Conservation (phyloP, 2,113 vertebrate genomes). For the Aegithalos caudatus region DNA sequence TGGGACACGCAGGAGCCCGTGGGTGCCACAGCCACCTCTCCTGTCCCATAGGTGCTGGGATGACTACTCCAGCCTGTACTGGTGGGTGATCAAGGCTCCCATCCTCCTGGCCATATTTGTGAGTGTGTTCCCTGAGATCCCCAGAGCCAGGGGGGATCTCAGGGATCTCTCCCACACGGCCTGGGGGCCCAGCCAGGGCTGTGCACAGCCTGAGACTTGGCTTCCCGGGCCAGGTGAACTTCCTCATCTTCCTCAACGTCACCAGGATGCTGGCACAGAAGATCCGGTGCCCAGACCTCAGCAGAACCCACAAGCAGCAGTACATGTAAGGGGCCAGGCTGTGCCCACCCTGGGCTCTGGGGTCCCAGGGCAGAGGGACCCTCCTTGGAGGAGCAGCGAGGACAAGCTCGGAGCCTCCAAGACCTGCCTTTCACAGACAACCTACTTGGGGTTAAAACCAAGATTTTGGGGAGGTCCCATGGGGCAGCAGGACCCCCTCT, state of each 20-base stretch:
- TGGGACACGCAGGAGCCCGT: neutral
- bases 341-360: fast-evolving
- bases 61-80: conserved; percentile 63
- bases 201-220: neutral
- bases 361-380: neutral
- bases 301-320: conserved; percentile 53
- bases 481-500: neutral
- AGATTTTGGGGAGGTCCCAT: neutral
- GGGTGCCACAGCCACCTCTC: neutral
- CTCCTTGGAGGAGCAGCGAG: neutral
- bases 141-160: neutral
- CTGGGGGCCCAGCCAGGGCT: neutral
- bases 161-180: fast-evolving
- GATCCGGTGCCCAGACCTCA: conserved; percentile 50
- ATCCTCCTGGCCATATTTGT: conserved; percentile 75
- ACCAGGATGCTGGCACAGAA: conserved; percentile 73
- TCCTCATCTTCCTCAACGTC: conserved; percentile 76
- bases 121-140: neutral
- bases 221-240: conserved; percentile 23
- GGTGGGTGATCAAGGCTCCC: conserved; percentile 77
- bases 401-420: neutral
- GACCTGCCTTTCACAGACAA: neutral
- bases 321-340: conserved; percentile 58
- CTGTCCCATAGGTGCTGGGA: conserved; percentile 70
- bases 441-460: neutral